Evolutionary conservation across 2,888 invertebrate species (phyloP), one percentile per base, ranked within the genome.

Genomic region (Lissonota sp.): DNA sequence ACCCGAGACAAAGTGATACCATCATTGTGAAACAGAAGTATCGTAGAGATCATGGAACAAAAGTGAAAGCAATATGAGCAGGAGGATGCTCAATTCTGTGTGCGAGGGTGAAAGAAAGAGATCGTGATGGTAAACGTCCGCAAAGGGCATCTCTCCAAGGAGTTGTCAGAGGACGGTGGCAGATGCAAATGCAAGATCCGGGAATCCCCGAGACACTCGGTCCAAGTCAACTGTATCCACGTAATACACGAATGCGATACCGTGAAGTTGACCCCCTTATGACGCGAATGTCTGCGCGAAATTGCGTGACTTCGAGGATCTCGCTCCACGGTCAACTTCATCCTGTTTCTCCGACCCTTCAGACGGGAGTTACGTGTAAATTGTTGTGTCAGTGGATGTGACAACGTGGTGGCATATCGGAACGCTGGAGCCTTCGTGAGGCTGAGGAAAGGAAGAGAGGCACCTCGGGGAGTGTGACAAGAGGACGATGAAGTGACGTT

Each of bases 111-210:
- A 3, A 26, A 26, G 26, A 26, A 26, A 26, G 26, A 26, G 26
- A 26, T 26, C 1, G 26, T 26, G 26, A 49, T 16, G 55, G 49
- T 58, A 6, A 40, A 57, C 69, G 60, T 77, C 46, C 70, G 60
- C 77, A 75, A 82, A 67, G 63, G 71, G 71, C 75, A 64, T 78
- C 67, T 79, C 78, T 75, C 57, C 26, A 26, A 26, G 26, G 26
- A 26, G 26, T 26, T 26, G 26, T 26, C 26, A 26, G 26, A 26
- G 26, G 26, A 26, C 46, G 60, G 70, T 58, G 26, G 71, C 66
- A 66, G 75, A 82, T 79, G 81, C 81, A 79, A 82, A 75, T 79
- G 49, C 75, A 40, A 82, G 70, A 75, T 75, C 49, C 78, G 58
- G 63, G 57, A 57, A 75, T 66, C 70, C 70, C 69, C 71, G 57